phyloP scores from a whole-genome alignment of 2,888 invertebrate genomes.

The Tribolium freemani region DNA sequence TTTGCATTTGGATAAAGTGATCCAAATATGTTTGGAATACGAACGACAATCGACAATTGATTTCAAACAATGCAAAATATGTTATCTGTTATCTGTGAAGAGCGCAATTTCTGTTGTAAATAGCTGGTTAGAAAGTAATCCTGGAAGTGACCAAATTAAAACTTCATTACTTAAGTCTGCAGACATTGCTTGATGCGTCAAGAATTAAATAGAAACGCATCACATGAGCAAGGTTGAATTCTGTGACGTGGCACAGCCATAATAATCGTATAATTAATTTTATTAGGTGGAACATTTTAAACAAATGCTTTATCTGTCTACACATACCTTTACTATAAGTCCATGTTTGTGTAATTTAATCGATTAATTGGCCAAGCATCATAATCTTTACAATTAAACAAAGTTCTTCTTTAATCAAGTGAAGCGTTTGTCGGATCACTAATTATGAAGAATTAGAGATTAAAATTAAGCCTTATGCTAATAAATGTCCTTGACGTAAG shows the following conservation, averaged over 20 bases:
- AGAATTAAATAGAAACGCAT: slow-evolving; percentile 25
- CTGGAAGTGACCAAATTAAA: neutral
- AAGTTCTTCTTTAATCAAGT: slow-evolving; percentile 6
- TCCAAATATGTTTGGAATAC: too few species aligned
- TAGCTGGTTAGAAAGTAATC: too few species aligned
- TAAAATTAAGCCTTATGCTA: neutral
- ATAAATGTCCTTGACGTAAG: slow-evolving; percentile 21
- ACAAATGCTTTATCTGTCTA: neutral
- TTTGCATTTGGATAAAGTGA: too few species aligned
- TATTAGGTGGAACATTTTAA: slow-evolving; percentile 17
- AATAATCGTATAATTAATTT: slow-evolving; percentile 32
- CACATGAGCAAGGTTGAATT: slow-evolving; percentile 30
- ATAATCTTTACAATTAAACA: neutral
- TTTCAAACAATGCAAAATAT: too few species aligned
- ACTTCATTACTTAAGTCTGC: neutral
- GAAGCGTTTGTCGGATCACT: neutral
- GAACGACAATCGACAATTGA: too few species aligned
- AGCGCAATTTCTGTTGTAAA: too few species aligned
- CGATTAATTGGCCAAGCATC: neutral
- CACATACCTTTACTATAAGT: slow-evolving; percentile 8
- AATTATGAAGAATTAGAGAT: neutral
- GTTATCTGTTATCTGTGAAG: too few species aligned
- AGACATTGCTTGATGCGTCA: slow-evolving; percentile 22
- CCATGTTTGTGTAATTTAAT: neutral
- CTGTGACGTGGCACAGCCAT: slow-evolving; percentile 19